These are phyloP conservation scores for Drosophila nr. perissopoda DNA, from an alignment of 2,888 invertebrate genomes.

Conservation along the genomic window DNA sequence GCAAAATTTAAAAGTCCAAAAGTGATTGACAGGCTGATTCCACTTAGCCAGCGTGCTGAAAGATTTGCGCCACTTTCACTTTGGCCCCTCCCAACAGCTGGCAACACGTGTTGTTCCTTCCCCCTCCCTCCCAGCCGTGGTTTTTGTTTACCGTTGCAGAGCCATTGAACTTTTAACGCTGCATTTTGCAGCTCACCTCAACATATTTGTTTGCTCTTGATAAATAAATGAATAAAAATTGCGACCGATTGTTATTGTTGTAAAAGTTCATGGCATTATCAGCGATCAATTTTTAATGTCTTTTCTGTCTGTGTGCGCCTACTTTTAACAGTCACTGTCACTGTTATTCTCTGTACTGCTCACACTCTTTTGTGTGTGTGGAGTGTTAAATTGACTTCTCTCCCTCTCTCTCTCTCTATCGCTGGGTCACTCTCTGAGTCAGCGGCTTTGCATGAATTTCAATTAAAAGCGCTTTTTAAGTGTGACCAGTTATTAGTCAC, in stretches of 20 bases:
- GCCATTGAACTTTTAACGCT: constrained; percentile 69
- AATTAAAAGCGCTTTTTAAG: constrained; percentile 54
- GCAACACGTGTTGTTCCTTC: constrained; percentile 65
- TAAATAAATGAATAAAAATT: constrained; percentile 39
- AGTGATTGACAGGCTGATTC: constrained; percentile 54
- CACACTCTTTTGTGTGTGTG: constrained; percentile 5
- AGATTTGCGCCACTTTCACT: constrained; percentile 76
- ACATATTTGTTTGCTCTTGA: constrained; percentile 14
- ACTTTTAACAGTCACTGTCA: constrained; percentile 10
- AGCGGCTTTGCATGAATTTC: constrained; percentile 52
- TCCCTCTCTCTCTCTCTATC: not conserved
- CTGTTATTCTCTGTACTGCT: constrained; percentile 3
- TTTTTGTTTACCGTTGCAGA: constrained; percentile 62
- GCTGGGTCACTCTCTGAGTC: constrained; percentile 43
- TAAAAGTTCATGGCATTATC: constrained; percentile 66
- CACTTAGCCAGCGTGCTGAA: constrained; percentile 68
- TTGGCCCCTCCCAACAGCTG: constrained; percentile 57
- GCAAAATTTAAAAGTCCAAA: constrained; percentile 46
- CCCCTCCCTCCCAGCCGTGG: not conserved
- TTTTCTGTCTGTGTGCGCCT: constrained; percentile 3
- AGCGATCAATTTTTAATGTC: constrained; percentile 34
- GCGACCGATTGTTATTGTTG: constrained; percentile 54
- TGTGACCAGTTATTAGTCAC: constrained; percentile 64
- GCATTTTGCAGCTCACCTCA: constrained; percentile 56
- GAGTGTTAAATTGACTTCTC: not conserved